These are phyloP conservation scores for Chymomyza costata DNA, from an alignment of 1,140 invertebrate genomes.

Conservation along the genomic window DNA sequence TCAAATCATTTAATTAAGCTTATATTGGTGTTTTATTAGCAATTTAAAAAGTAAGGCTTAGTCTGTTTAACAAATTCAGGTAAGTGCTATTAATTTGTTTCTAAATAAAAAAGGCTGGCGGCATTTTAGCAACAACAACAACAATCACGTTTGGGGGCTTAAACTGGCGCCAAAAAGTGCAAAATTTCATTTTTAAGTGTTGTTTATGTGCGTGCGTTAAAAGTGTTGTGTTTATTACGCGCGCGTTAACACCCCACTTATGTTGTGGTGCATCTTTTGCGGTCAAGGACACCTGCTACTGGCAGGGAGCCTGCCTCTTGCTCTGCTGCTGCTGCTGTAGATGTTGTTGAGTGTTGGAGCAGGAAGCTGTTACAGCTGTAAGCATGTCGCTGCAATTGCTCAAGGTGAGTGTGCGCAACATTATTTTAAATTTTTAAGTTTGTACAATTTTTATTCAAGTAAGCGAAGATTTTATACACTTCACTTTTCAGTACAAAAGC, in stretches of 20 bases:
- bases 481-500: no score
- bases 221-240: conserved; percentile 1
- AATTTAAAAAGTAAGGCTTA: background rate
- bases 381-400: conserved; percentile 15
- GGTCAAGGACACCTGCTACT: conserved; percentile 33
- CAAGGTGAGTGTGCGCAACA: no score
- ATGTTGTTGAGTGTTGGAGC: conserved; percentile 3
- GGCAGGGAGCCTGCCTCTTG: no score
- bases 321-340: no score
- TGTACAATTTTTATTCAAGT: no score
- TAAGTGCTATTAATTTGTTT: conserved; percentile 17
- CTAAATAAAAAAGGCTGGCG: background rate
- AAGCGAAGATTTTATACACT: no score
- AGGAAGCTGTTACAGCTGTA: conserved; percentile 8
- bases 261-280: background rate
- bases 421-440: no score
- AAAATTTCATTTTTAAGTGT: conserved; percentile 9
- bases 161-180: conserved; percentile 31
- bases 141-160: conserved; percentile 3
- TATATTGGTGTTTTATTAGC: conserved; percentile 10
- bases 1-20: no score
- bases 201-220: conserved; percentile 1
- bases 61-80: conserved; percentile 17
- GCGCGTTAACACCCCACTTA: conserved; percentile 2
- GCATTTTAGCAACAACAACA: conserved; percentile 12